These are phyloP conservation scores for Uromys caudimaculatus DNA, from an alignment of 2,797 vertebrate species.

Conservation along the genomic window DNA sequence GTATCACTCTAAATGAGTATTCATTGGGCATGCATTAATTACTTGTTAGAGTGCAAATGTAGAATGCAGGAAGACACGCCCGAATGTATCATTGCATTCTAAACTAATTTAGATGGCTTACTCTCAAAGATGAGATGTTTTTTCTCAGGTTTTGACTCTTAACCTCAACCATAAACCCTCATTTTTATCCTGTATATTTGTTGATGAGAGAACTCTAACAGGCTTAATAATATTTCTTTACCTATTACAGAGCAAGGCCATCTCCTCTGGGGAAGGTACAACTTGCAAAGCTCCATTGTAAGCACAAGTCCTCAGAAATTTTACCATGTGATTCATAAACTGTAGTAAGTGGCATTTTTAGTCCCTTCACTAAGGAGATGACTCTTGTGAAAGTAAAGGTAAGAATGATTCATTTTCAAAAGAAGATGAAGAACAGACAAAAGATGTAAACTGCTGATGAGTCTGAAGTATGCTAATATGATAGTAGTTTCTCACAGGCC, in stretches of 20 bases:
- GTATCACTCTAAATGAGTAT: background rate
- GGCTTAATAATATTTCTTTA: conserved; percentile 69
- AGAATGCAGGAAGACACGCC: conserved; percentile 55
- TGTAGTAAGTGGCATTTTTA: conserved; percentile 40
- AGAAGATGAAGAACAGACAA: background rate
- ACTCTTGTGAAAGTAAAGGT: background rate
- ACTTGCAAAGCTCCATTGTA: conserved; percentile 66
- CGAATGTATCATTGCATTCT: conserved; percentile 44
- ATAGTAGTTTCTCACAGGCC: background rate
- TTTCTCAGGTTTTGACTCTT: conserved; percentile 64
- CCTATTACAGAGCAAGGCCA: conserved; percentile 57
- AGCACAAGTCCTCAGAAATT: conserved; percentile 32
- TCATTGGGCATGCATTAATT: conserved; percentile 5
- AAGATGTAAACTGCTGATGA: background rate
- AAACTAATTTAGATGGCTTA: conserved; percentile 28
- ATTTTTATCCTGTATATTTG: background rate
- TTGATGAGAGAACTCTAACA: conserved; percentile 40
- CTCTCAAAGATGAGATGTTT: conserved; percentile 46
- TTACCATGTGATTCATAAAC: conserved; percentile 65
- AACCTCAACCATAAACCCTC: conserved; percentile 48
- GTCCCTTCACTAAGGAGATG: conserved; percentile 26
- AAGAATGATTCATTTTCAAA: background rate
- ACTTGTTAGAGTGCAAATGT: background rate
- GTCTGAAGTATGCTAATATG: background rate
- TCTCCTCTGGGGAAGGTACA: conserved; percentile 46